Evolutionary conservation across 2,888 invertebrate species (phyloP), one percentile per base, ranked within the genome.

Genomic region (Oligia latruncula): DNA sequence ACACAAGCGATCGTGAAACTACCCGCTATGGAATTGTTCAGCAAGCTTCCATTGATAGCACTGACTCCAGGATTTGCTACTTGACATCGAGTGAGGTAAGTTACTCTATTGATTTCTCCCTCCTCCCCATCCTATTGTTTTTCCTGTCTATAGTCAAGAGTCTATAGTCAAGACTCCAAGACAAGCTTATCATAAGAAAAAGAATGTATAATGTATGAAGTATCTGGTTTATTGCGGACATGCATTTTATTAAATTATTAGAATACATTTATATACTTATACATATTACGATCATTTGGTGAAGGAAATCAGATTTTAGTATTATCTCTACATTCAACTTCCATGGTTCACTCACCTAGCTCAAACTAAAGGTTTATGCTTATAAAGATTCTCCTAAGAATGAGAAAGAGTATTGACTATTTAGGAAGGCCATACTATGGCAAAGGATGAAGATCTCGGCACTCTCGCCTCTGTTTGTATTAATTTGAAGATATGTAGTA

Each of bases 1-100:
- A 99, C 97, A 98, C 98, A 96, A 99, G 99, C 93, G 99, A 99
- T 95, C 98, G 99, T 85, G 99, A 99, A 92, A 98, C 98, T 35
- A 97, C 98, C 80, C 98, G 98, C 90, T 98, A 98, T 93, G 98
- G 98, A 89, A 98, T 99, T 94, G 98, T 99, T 90, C 99, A 99
- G 95, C 99, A 99, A 95, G 99, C 99, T 70, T 99, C 99, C 74
- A 98, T 99, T 86, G 99, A 99, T 95, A 99, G 99, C 97, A 99
- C 99, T 17, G 99, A 99, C 97, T 99, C 99, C 88, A 97, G 99
- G 91, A 98, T 99, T 91, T 99, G 99, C 97, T 99, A 99, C 97
- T 97, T 99, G 94, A 99, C 99, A 88, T 99, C 99, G 71, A 99
- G 99, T 88, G 99, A 99, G 99, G 99, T 99, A 97, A 98, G 99